Evolutionary conservation across 2,113 vertebrate genomes (phyloP).

Genomic region (Enhydra lutris): DNA sequence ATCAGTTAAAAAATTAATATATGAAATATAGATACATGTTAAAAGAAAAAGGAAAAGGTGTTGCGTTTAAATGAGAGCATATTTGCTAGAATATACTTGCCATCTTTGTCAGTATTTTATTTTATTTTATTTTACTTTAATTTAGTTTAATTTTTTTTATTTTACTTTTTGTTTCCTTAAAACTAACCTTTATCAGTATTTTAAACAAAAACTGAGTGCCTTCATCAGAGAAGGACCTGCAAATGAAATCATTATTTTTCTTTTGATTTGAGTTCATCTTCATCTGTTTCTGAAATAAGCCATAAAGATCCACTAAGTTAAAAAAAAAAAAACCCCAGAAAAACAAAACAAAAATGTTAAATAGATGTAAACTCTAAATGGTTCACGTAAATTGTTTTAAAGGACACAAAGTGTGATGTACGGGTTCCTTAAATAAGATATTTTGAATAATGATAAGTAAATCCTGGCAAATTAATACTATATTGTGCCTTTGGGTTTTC

Average conservation of each 20-base stretch:
- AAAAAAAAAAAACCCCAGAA: neutral
- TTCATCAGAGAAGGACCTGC: neutral
- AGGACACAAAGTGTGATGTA: neutral
- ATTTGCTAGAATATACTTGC: neutral
- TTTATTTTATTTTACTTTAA: neutral
- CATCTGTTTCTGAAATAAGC: slow-evolving; percentile 9
- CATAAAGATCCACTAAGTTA: neutral
- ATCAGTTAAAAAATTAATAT: neutral
- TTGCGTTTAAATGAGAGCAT: neutral
- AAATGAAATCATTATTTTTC: neutral
- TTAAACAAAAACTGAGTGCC: neutral
- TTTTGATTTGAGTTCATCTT: neutral
- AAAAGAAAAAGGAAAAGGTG: neutral
- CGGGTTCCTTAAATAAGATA: neutral
- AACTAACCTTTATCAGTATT: neutral
- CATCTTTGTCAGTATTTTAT: neutral
- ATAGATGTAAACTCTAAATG: neutral
- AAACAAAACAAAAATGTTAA: neutral
- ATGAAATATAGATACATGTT: neutral
- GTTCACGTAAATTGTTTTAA: neutral
- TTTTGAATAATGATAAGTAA: slow-evolving; percentile 27
- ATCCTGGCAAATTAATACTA: neutral
- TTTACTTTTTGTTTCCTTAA: neutral
- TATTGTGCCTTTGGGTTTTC: neutral
- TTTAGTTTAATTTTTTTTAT: neutral